A percentile compares a stretch with the other conserved stretches of the same genome.
phyloP scores from a whole-genome alignment of 2,888 invertebrate species.

The Shargacucullia verbasci region DNA sequence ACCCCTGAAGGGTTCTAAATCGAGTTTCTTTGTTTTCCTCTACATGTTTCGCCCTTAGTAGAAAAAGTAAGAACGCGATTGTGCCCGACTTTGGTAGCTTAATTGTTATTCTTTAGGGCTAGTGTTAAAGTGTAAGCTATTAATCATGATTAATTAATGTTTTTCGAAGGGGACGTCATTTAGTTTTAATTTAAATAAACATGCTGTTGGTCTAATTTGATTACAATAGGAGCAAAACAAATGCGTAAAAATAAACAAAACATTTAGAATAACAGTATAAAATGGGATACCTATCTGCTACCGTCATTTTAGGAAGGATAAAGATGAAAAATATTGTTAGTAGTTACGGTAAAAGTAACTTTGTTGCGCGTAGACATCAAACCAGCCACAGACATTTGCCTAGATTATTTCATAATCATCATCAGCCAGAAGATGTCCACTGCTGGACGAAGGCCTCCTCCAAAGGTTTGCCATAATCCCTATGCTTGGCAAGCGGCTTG shows the following conservation, averaged over 20 bases:
- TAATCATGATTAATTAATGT: slow-evolving; percentile 84
- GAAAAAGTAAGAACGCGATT: slow-evolving; percentile 51
- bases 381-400: too few relatives aligned
- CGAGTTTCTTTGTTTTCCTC: slow-evolving; percentile 84
- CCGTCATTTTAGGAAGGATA: too few relatives aligned
- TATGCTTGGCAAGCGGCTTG: too few relatives aligned
- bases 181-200: slow-evolving; percentile 62
- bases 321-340: too few relatives aligned
- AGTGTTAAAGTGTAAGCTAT: slow-evolving; percentile 78
- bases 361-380: too few relatives aligned
- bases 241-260: slow-evolving; percentile 6
- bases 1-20: slow-evolving; percentile 79
- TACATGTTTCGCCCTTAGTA: slow-evolving; percentile 52
- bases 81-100: slow-evolving; percentile 57
- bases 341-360: too few relatives aligned
- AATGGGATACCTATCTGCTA: too few relatives aligned
- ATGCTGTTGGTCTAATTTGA: slow-evolving; percentile 53
- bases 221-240: slow-evolving; percentile 29
- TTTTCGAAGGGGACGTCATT: slow-evolving; percentile 60
- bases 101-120: slow-evolving; percentile 77
- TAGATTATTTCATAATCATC: too few relatives aligned
- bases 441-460: too few relatives aligned
- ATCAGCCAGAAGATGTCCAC: too few relatives aligned
- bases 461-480: too few relatives aligned
- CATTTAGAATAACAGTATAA: too few relatives aligned